Evolutionary conservation across 2,113 vertebrate genomes (phyloP).

Genomic region (Cygnus atratus): DNA sequence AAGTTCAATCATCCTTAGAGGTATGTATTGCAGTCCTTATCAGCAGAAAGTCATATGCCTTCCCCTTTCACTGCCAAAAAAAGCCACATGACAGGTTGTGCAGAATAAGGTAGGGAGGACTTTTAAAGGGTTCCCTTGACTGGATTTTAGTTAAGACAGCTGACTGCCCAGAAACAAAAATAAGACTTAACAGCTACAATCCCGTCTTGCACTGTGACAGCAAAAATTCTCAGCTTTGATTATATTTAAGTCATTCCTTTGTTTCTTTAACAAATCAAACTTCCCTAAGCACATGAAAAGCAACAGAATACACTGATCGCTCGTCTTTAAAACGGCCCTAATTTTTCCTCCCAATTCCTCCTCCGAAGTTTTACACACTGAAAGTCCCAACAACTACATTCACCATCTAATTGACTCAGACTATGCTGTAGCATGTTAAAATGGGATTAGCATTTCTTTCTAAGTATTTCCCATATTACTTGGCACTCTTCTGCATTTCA

Average conservation of each 20-base stretch:
- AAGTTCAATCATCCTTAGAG: slow-evolving; percentile 34
- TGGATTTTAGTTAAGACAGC: slow-evolving; percentile 10
- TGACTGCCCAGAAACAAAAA: slow-evolving; percentile 41
- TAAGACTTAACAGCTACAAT: slow-evolving; percentile 33
- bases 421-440: not conserved
- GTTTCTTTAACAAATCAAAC: slow-evolving; percentile 32
- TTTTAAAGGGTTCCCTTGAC: slow-evolving; percentile 25
- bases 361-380: not conserved
- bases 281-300: slow-evolving; percentile 7
- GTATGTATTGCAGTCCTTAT: slow-evolving; percentile 39
- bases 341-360: not conserved
- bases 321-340: not conserved
- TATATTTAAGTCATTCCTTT: slow-evolving; percentile 38
- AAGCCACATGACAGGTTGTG: slow-evolving; percentile 12
- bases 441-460: not conserved
- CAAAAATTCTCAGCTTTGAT: slow-evolving; percentile 40
- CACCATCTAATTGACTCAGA: not conserved
- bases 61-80: slow-evolving; percentile 29
- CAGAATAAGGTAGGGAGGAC: slow-evolving; percentile 2
- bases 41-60: slow-evolving; percentile 64
- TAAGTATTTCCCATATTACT: not conserved
- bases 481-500: not conserved
- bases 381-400: not conserved
- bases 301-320: not conserved
- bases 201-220: slow-evolving; percentile 9